These are phyloP conservation scores for Ceryle rudis DNA, from an alignment of 2,797 vertebrate species.

Conservation along the genomic window DNA sequence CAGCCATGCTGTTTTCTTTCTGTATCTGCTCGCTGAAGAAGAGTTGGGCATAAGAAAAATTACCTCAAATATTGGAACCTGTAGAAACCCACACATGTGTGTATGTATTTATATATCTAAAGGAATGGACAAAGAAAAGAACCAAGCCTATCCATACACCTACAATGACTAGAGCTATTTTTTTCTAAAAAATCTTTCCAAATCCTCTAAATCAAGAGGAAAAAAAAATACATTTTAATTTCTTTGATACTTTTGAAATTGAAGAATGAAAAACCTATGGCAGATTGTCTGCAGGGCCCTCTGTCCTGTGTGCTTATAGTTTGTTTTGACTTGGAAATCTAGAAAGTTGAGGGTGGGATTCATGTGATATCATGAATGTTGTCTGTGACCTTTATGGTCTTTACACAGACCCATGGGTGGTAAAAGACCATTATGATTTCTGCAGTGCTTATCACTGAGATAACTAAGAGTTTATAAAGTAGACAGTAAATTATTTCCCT, in stretches of 20 bases:
- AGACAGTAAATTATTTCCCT: not conserved
- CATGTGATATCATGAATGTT: not conserved
- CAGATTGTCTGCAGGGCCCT: not conserved
- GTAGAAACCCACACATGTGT: not conserved
- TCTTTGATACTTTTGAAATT: not conserved
- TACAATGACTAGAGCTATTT: not conserved
- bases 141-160: not conserved
- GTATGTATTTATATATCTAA: no score
- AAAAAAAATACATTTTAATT: not conserved
- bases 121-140: not conserved
- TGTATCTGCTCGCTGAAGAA: not conserved
- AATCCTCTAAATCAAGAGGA: not conserved
- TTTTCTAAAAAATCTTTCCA: not conserved
- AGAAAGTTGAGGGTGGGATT: not conserved
- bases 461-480: not conserved
- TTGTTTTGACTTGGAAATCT: not conserved
- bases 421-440: not conserved
- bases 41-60: not conserved
- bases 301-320: not conserved
- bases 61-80: not conserved
- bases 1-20: not conserved
- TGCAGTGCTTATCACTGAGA: not conserved
- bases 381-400: not conserved
- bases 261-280: not conserved
- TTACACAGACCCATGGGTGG: not conserved